These are phyloP conservation scores for Hedya salicella DNA, from an alignment of 2,888 invertebrate genomes.

Conservation along the genomic window DNA sequence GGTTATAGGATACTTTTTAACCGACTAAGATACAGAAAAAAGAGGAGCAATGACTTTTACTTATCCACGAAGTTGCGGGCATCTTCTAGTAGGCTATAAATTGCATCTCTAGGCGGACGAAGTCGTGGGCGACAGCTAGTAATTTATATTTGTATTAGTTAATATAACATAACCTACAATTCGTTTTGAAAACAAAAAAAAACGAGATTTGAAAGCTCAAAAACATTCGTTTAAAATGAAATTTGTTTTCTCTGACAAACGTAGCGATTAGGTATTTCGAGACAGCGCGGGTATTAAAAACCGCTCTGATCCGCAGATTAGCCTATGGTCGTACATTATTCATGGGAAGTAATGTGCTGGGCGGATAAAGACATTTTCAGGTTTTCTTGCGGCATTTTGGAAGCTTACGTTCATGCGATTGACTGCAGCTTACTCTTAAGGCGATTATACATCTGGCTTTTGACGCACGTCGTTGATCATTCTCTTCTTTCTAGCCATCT, in stretches of 20 bases:
- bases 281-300: slow-evolving; percentile 40
- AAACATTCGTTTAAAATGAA: slow-evolving; percentile 12
- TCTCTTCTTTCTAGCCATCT: too few species aligned
- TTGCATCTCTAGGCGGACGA: too few species aligned
- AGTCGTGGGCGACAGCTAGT: too few species aligned
- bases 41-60: too few species aligned
- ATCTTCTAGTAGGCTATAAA: too few species aligned
- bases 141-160: too few species aligned
- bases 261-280: slow-evolving; percentile 33
- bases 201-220: not conserved
- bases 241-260: slow-evolving; percentile 19
- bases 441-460: too few species aligned
- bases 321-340: slow-evolving; percentile 31
- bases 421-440: not conserved
- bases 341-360: slow-evolving; percentile 30
- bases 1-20: too few species aligned
- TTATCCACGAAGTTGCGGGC: too few species aligned
- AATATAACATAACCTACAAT: not conserved
- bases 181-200: too few species aligned
- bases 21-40: too few species aligned
- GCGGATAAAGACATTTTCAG: slow-evolving; percentile 24
- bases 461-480: too few species aligned
- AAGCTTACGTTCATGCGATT: not conserved
- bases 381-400: slow-evolving; percentile 1
- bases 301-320: slow-evolving; percentile 39